Base-by-base conservation (phyloP, 2,113 vertebrate genomes). In the Pelodiscus sinensis region DNA sequence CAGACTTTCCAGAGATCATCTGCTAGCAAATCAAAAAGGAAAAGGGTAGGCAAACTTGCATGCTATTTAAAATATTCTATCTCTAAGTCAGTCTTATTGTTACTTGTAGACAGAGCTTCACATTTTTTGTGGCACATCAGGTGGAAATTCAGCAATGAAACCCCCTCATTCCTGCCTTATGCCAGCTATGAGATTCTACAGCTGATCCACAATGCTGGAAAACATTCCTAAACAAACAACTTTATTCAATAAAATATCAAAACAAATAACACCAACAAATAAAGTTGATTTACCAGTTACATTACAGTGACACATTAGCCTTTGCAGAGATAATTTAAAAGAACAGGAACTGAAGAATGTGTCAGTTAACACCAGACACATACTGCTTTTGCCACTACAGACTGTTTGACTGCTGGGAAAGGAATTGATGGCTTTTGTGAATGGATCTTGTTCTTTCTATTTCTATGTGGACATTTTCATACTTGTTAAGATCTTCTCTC, bases 161-260 rank as follows among this genome's bases (percentile, higher is more conserved):
- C 89, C 92, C 83, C 65, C 68, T 90, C 88, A 90, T 79, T 94
- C 52, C 85, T 92, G 85, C 68, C 89, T 78, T 92, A 94, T 82
- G 89, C 81, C 87, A 84, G 87, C 90, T 90, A 82, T 96, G 96
- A 97, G 31, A 96, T 97, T 94, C 88, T 92, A 92, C 81, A 87
- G 81, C 75, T 89, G 90, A 71, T 81, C 81, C 88, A 92, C 83
- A 90, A 81, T 0, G 0, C 35, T 96, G 94, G 93, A 89, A 95
- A 94, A 92, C 60, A 55, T 92, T 97, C 83, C 89, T 0, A 1
- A 95, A 77, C 93, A 94, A 92, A 96, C 95, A 92, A 92, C 94
- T 96, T 89, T 54, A 73, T 95, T 96, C 94, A 95, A 94, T 96
- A 93, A 96, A 97, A 94, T 87, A 92, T 92, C 85, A 82, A 95